phyloP scores from a whole-genome alignment of 53 echinoderm and acorn worm species.

The Temnopleurus reevesii region DNA sequence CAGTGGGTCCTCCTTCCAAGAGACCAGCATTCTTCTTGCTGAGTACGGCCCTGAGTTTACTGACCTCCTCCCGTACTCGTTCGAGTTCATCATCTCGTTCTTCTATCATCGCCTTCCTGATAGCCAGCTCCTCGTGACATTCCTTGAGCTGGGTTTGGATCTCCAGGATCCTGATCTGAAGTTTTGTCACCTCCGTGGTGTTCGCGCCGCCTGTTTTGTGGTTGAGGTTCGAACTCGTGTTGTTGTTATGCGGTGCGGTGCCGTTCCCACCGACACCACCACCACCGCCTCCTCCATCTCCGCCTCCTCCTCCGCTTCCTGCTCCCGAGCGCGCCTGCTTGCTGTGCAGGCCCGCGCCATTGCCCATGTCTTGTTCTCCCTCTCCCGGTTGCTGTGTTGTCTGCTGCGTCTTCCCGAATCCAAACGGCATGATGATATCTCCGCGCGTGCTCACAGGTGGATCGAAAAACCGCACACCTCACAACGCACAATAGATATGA shows the following conservation, averaged over 20 bases:
- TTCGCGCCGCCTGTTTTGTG: background rate
- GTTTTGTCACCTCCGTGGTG: conserved; percentile 56
- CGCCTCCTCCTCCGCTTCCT: conserved; percentile 52
- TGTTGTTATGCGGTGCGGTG: conserved; percentile 2
- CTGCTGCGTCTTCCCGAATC: conserved; percentile 7
- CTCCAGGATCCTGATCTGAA: conserved; percentile 64
- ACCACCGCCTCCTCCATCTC: conserved; percentile 56
- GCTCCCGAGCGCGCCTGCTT: conserved; percentile 51
- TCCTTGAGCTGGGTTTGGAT: conserved; percentile 67
- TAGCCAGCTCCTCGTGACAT: conserved; percentile 65
- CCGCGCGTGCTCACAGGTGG: background rate
- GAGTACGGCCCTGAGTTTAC: conserved; percentile 88
- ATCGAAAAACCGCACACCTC: background rate
- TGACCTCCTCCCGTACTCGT: conserved; percentile 82
- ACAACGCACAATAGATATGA: background rate
- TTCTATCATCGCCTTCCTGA: conserved; percentile 43
- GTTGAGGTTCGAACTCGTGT: conserved; percentile 8
- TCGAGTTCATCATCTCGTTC: conserved; percentile 73
- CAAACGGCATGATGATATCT: conserved; percentile 37
- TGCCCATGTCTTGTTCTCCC: conserved; percentile 45
- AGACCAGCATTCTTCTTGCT: conserved; percentile 29
- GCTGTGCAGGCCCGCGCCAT: conserved; percentile 56
- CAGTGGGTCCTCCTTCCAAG: conserved; percentile 28
- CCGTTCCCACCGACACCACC: conserved; percentile 62
- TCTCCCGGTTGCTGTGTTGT: conserved; percentile 14